Evolutionary conservation across 2,113 vertebrate genomes (phyloP).

Genomic region (Sialia sialis): DNA sequence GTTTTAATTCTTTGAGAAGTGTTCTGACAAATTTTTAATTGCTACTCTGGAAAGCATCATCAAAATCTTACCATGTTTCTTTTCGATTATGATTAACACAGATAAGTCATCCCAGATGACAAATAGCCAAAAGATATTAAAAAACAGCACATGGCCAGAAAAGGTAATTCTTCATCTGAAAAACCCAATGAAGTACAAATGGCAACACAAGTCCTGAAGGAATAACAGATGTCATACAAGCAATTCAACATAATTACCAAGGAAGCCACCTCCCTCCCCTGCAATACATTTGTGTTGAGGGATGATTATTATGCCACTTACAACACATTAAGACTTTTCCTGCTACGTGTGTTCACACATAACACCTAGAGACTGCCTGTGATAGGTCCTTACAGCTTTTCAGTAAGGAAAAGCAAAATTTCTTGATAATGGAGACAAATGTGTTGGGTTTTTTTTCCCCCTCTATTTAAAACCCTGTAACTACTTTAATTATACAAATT

Average conservation of each 20-base stretch:
- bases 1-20: not conserved
- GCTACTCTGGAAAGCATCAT: not conserved
- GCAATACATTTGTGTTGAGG: not conserved
- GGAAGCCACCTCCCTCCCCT: not conserved
- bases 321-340: not conserved
- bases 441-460: rapidly evolving
- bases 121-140: not conserved
- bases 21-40: not conserved
- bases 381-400: not conserved
- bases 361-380: not conserved
- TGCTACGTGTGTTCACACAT: not conserved
- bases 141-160: not conserved
- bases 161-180: not conserved
- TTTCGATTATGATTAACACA: not conserved
- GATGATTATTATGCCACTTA: not conserved
- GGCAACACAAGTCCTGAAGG: not conserved
- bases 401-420: not conserved
- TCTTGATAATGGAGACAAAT: not conserved
- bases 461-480: not conserved
- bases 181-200: not conserved
- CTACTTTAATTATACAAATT: not conserved
- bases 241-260: not conserved
- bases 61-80: not conserved
- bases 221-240: not conserved
- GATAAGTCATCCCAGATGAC: not conserved